Evolutionary conservation across 2,888 invertebrate genomes (phyloP).

Genomic region (Zygothrica quintamaculata): DNA sequence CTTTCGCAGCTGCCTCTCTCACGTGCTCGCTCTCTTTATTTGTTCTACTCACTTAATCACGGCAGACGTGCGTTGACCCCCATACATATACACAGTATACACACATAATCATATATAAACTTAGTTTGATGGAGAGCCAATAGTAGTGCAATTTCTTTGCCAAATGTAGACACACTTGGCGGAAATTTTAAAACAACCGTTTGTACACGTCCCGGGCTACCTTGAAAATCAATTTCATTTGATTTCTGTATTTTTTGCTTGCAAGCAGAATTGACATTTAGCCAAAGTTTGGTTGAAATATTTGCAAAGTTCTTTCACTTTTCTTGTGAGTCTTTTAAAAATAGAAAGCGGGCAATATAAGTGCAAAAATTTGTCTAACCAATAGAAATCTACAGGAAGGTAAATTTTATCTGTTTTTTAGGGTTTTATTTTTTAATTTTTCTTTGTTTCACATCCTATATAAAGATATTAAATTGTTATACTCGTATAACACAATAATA

Average conservation of each 20-base stretch:
- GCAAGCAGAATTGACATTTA: conserved; percentile 49
- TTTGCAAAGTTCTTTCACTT: conserved; percentile 46
- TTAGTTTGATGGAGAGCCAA: conserved; percentile 7
- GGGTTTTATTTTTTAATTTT: too few species aligned
- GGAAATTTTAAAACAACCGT: background rate
- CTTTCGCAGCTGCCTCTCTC: conserved; percentile 15
- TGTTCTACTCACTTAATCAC: conserved; percentile 4
- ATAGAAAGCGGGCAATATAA: background rate
- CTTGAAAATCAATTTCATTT: conserved; percentile 54
- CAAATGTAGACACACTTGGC: conserved; percentile 29
- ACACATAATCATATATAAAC: background rate
- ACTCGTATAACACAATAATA: background rate
- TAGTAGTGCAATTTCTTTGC: conserved; percentile 42
- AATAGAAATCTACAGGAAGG: background rate
- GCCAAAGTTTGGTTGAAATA: conserved; percentile 45
- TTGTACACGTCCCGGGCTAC: conserved; percentile 26
- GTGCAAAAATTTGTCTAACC: too few species aligned
- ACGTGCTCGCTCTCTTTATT: background rate
- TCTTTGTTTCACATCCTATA: too few species aligned
- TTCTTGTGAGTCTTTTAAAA: conserved; percentile 40
- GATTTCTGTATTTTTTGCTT: conserved; percentile 20
- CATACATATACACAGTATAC: conserved; percentile 7
- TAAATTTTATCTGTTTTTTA: background rate
- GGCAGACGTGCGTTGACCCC: conserved; percentile 63
- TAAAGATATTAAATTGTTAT: background rate